Base-by-base conservation (phyloP, 2,113 vertebrate genomes). In the Steatornis caripensis region DNA sequence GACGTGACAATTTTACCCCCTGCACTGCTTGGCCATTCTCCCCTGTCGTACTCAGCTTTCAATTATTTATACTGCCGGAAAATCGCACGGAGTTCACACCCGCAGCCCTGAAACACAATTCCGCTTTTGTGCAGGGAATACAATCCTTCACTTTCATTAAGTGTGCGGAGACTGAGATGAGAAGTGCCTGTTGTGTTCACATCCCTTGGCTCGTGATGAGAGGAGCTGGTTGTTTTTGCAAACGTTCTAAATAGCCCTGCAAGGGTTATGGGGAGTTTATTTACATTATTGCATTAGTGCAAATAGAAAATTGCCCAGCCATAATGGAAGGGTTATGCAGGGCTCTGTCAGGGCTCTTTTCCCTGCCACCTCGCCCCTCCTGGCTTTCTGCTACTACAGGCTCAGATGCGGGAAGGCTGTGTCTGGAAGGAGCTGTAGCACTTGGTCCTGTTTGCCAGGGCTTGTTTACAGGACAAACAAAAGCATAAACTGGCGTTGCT, bases 91-190 rank as follows among this genome's bases (percentile, higher is more conserved):
- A 75, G 95, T 96, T 97, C 89, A 82, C 96, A 85, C 96, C 93
- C 94, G 93, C 85, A 48, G 80, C 87, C 90, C 87, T 8, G 81
- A 95, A 89, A 95, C 89, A 97, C 96, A 97, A 96, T 96, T 96
- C 96, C 0, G 23, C 94, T 97, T 97, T 96, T 98, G 96, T 97
- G 60, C 15, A 1, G 84, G 90, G 93, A 95, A 75, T 34, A 95
- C 94, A 96, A 96, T 96, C 96, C 96, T 97, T 97, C 96, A 97
- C 96, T 97, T 97, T 96, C 90, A 95, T 92, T 84, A 92, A 96
- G 96, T 82, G 92, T 94, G 86, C 0, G 5, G 93, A 90, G 95
- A 96, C 72, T 10, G 29, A 89, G 96, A 97, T 95, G 95, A 97
- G 96, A 95, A 95, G 79, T 94, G 96, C 95, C 97, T 92, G 92